Evolutionary conservation across 2,797 vertebrate genomes (phyloP), one percentile per base, ranked within the genome.

Genomic region (Gallinago solitaria): DNA sequence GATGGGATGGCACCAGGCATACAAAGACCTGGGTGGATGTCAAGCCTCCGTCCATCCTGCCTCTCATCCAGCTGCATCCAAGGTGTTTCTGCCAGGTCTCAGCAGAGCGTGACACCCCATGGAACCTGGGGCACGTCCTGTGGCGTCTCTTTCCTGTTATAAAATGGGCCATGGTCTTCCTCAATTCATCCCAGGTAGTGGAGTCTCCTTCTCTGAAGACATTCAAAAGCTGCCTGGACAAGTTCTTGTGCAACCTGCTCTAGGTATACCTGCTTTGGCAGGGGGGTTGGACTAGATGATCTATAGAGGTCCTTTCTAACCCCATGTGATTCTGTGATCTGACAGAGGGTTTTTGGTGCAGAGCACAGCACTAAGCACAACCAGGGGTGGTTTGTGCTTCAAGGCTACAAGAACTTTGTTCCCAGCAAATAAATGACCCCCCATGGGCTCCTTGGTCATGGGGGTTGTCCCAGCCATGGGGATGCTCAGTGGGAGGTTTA

Each of bases 1-100:
- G 23, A 32, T 69, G 74, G 39, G 54, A 6, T 25, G 33, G 53
- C 54, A 39, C 20, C 3, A 3, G 37, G 21, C 23, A 30, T 35
- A 39, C 32, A 23, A 39, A 83, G 32, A 24, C 25, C 45, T 39
- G 53, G 53, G 9, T 1, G 1, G 25, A 6, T 4, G 2, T 16
- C 3, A 2, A 32, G 14, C 4, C 0, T 69, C 61, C 18, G 39
- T 16, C 54, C 63, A 11, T 15, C 9, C 70, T 0, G 0, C 30
- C n/a, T 28, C 37, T 11, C 35, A 16, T 11, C 51, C 23, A 47
- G 7, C 39, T 48, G 9, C 41, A 18, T 5, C 48, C 54, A 12
- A 4, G 14, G 9, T 8, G 16, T 30, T 71, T 23, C 56, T 81
- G 80, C 12, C 2, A 0, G 24, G 11, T 23, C 35, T 48, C 47